Evolutionary conservation across 2,113 vertebrate genomes (phyloP).

Genomic region (Neofelis nebulosa): DNA sequence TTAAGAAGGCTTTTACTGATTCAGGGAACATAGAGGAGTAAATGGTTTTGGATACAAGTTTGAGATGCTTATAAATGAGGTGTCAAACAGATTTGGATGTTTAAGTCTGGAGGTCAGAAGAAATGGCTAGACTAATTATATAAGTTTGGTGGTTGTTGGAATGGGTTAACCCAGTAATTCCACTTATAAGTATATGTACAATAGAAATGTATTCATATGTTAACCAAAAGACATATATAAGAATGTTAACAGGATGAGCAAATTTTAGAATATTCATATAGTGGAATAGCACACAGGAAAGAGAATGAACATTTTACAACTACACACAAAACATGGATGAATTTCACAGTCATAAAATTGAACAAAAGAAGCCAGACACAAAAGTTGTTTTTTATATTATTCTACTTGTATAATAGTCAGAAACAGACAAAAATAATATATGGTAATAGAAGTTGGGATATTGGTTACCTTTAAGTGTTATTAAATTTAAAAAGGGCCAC

Average conservation of each 20-base stretch:
- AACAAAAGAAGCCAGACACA: background rate
- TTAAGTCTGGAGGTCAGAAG: constrained; percentile 29
- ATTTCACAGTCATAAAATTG: constrained; percentile 3
- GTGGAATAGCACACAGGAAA: background rate
- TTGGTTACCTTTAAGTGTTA: background rate
- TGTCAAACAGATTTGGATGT: background rate
- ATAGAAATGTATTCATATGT: constrained; percentile 18
- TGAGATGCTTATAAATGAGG: constrained; percentile 4
- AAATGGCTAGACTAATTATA: constrained; percentile 32
- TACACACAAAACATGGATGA: background rate
- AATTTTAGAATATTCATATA: background rate
- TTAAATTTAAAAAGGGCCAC: constrained; percentile 12
- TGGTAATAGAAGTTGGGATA: background rate
- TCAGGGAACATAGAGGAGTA: background rate
- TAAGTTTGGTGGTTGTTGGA: background rate
- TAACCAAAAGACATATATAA: constrained; percentile 2
- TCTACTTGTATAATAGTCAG: background rate
- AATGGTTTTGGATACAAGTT: constrained; percentile 12
- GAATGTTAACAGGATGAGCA: background rate
- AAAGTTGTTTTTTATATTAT: background rate
- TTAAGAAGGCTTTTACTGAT: constrained; percentile 51
- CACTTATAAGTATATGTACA: background rate
- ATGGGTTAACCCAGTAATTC: background rate
- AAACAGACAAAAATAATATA: constrained; percentile 12
- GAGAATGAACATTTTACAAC: background rate